These are phyloP conservation scores for Bostrychus sinensis DNA, from an alignment of 2,113 vertebrate genomes.

Conservation along the genomic window DNA sequence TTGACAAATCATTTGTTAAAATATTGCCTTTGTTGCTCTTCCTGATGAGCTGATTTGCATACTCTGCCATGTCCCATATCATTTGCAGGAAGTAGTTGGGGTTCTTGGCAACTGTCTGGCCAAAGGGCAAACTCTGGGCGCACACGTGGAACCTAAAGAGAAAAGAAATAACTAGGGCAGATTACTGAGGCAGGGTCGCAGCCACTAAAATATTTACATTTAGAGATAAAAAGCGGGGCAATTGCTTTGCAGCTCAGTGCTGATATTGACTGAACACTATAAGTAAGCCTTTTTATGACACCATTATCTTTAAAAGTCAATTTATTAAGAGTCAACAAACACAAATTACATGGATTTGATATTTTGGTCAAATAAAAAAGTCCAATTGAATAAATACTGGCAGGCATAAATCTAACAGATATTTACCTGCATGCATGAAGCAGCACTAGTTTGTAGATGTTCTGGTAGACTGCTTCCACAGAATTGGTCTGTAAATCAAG, in stretches of 20 bases:
- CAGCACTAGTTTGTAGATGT: slow-evolving; percentile 88
- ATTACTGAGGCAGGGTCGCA: not conserved
- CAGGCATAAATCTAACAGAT: too few species aligned
- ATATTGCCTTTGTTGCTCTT: slow-evolving; percentile 82
- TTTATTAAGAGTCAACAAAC: not conserved
- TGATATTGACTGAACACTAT: slow-evolving; percentile 20
- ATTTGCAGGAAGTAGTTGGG: slow-evolving; percentile 84
- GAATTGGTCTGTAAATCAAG: slow-evolving; percentile 83
- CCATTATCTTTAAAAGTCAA: slow-evolving; percentile 1
- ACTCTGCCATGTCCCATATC: slow-evolving; percentile 79
- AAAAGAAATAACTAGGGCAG: not conserved
- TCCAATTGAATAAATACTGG: not conserved
- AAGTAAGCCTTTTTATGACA: not conserved
- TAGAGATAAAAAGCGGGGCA: not conserved
- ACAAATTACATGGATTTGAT: not conserved
- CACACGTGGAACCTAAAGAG: slow-evolving; percentile 88
- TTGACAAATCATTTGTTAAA: not conserved
- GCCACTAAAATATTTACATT: slow-evolving; percentile 11
- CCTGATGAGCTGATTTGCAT: slow-evolving; percentile 72
- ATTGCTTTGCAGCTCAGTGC: not conserved
- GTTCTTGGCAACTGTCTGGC: slow-evolving; percentile 83
- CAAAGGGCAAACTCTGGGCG: slow-evolving; percentile 86
- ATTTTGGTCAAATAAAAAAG: not conserved
- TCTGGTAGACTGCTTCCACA: slow-evolving; percentile 82
- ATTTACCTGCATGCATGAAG: slow-evolving; percentile 92